These are phyloP conservation scores for Cryptocephalus moraei DNA, from an alignment of 2,888 invertebrate species.

Conservation along the genomic window DNA sequence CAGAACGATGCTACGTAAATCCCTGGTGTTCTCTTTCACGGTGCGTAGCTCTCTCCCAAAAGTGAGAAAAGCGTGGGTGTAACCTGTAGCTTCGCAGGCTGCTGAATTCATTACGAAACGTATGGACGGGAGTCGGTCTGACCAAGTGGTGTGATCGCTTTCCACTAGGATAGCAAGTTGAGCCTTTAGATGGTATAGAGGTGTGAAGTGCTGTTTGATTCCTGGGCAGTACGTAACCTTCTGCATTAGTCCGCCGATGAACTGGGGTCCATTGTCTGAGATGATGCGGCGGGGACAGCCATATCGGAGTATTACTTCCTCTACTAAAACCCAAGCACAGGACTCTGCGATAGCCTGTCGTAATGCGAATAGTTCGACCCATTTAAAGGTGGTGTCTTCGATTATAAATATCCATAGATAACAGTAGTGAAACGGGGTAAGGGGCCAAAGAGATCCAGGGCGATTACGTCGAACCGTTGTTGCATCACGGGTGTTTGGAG, in stretches of 20 bases:
- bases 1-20: neutral
- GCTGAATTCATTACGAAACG: constrained; percentile 32
- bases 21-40: constrained; percentile 19
- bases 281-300: constrained; percentile 25
- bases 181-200: constrained; percentile 22
- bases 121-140: constrained; percentile 23
- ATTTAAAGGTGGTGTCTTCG: too few species aligned
- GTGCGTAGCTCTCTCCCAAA: constrained; percentile 29
- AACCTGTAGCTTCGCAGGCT: constrained; percentile 20
- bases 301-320: constrained; percentile 24
- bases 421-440: too few species aligned
- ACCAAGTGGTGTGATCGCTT: constrained; percentile 26
- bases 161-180: constrained; percentile 22
- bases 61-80: constrained; percentile 27
- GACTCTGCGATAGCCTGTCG: too few species aligned
- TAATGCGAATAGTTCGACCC: too few species aligned
- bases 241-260: constrained; percentile 25
- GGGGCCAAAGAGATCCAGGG: too few species aligned
- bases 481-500: too few species aligned
- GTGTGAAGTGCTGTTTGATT: constrained; percentile 4
- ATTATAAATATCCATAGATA: too few species aligned
- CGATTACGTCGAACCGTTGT: too few species aligned
- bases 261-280: constrained; percentile 28
- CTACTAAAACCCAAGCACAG: constrained; percentile 2
- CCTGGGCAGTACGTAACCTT: constrained; percentile 17